These are phyloP conservation scores for Danio choprae DNA, from an alignment of 2,797 vertebrate genomes.

Conservation along the genomic window DNA sequence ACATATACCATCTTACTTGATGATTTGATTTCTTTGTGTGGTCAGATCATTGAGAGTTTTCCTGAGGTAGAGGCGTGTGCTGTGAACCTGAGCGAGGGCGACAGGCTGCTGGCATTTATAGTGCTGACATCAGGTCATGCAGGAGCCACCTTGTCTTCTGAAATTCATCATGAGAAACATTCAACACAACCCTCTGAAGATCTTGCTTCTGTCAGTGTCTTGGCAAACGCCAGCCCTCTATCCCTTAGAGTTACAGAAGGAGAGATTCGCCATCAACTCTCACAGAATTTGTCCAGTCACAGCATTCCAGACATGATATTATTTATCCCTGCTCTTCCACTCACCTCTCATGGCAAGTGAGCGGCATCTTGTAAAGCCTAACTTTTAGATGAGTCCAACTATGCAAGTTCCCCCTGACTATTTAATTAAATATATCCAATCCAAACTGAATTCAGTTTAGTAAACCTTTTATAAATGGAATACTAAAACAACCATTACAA, in stretches of 20 bases:
- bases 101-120: conserved; percentile 87
- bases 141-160: not conserved
- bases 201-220: not conserved
- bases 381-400: too few relatives aligned
- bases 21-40: conserved; percentile 15
- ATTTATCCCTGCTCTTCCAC: conserved; percentile 80
- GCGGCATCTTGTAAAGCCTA: not conserved
- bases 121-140: conserved; percentile 67
- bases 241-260: conserved; percentile 60
- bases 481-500: too few relatives aligned
- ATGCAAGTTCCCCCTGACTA: too few relatives aligned
- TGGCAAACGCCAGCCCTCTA: conserved; percentile 8
- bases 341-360: conserved; percentile 88
- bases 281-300: conserved; percentile 77
- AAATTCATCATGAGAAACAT: conserved; percentile 13
- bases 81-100: conserved; percentile 77
- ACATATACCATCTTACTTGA: not conserved
- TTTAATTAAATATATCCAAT: too few relatives aligned
- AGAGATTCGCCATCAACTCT: conserved; percentile 71
- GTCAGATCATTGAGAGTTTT: conserved; percentile 76
- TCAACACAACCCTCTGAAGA: conserved; percentile 21
- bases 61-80: conserved; percentile 86
- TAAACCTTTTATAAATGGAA: too few relatives aligned
- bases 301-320: conserved; percentile 88
- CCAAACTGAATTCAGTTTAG: too few relatives aligned